Evolutionary conservation across 2,888 invertebrate species (phyloP).

Genomic region (Napeogenes sylphis): DNA sequence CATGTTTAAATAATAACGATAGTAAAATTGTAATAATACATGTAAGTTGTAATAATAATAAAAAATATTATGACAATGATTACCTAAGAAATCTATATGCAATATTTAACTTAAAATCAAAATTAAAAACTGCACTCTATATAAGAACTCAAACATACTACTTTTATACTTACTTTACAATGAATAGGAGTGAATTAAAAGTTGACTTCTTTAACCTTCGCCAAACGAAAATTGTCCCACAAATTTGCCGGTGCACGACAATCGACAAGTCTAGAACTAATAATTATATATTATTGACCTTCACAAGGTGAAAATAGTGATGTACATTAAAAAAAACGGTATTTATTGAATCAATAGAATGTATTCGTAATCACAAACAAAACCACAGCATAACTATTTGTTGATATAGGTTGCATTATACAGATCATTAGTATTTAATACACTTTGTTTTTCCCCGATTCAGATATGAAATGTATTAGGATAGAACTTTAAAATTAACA

Average conservation of each 20-base stretch:
- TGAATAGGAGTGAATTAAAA: conserved; percentile 13
- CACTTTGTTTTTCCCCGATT: no score
- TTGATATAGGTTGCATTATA: no score
- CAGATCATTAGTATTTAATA: no score
- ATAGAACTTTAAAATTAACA: no score
- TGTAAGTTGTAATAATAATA: not conserved
- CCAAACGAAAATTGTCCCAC: conserved; percentile 14
- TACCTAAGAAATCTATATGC: conserved; percentile 8
- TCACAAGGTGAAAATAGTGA: conserved; percentile 69
- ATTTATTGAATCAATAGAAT: no score
- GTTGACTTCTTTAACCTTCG: conserved; percentile 32
- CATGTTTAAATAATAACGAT: no score
- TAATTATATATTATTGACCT: conserved; percentile 53
- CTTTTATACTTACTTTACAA: conserved; percentile 10
- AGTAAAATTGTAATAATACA: no score
- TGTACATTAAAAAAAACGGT: conserved; percentile 9
- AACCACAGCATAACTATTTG: not conserved
- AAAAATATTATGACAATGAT: conserved; percentile 2
- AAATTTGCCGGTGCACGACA: conserved; percentile 23
- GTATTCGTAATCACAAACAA: not conserved
- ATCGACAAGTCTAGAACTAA: not conserved
- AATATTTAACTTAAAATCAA: not conserved
- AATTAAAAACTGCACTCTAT: not conserved
- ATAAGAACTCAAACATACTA: conserved; percentile 7
- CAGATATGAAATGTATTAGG: no score